Conservation (phyloP, 2,888 invertebrate species). For the Halictus quadricinctus region DNA sequence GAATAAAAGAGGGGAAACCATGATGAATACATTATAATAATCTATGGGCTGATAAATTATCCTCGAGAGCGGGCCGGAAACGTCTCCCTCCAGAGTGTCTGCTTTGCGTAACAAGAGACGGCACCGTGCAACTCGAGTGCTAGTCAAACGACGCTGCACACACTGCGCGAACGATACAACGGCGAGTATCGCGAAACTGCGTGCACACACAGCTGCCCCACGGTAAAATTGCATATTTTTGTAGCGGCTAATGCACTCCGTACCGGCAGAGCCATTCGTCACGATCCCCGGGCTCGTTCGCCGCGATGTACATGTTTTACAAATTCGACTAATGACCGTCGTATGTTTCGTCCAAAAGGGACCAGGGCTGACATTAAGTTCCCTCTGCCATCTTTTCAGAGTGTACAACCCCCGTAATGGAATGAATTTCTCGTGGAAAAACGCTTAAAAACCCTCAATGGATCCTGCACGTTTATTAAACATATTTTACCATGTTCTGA, state of each 20-base stretch:
- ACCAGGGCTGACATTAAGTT: conserved; percentile 14
- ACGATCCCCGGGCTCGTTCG: conserved; percentile 21
- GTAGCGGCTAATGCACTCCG: conserved; percentile 39
- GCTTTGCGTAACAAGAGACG: conserved; percentile 26
- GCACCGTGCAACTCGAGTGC: conserved; percentile 26
- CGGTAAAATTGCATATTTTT: conserved; percentile 52
- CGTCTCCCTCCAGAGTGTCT: background rate
- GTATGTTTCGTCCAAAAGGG: conserved; percentile 11
- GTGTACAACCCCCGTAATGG: background rate
- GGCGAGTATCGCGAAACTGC: conserved; percentile 20
- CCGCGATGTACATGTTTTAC: conserved; percentile 36
- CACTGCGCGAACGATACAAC: conserved; percentile 21
- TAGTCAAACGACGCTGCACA: conserved; percentile 14
- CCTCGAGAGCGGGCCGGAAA: background rate
- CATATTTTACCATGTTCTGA: background rate
- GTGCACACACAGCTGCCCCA: background rate
- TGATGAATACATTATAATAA: conserved; percentile 1
- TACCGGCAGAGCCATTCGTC: conserved; percentile 33
- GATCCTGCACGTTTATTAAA: background rate
- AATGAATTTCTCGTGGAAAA: background rate
- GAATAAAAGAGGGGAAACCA: background rate
- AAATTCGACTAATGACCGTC: conserved; percentile 39
- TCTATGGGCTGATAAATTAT: background rate
- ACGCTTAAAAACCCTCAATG: background rate
- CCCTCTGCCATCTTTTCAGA: background rate